These are phyloP conservation scores for Rhinolophus ferrumequinum DNA, from an alignment of 2,113 vertebrate species.

Conservation along the genomic window DNA sequence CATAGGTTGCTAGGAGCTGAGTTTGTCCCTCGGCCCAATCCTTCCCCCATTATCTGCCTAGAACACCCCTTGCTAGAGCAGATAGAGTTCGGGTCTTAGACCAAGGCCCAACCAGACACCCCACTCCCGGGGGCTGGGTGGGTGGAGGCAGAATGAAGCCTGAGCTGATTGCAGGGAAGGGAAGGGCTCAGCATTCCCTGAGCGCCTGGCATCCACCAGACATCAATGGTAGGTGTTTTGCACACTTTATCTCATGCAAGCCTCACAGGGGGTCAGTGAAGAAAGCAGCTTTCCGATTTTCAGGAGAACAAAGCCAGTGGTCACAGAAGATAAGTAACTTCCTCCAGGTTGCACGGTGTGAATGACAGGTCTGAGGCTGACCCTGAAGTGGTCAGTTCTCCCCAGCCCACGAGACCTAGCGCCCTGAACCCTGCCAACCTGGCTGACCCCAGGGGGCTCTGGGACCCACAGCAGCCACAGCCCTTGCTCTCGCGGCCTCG, in stretches of 20 bases:
- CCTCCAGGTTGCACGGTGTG: background rate
- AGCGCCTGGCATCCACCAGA: background rate
- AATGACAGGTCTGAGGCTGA: background rate
- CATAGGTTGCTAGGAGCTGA: background rate
- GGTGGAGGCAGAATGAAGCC: background rate
- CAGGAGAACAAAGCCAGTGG: background rate
- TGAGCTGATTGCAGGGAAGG: background rate
- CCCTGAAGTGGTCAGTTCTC: background rate
- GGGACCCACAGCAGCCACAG: background rate
- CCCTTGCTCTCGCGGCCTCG: background rate
- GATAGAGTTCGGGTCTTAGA: background rate
- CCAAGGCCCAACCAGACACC: background rate
- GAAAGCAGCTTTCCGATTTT: background rate
- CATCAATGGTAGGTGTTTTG: accelerated
- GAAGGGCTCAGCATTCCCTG: background rate
- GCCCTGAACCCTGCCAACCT: background rate
- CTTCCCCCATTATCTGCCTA: background rate
- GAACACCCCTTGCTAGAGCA: background rate
- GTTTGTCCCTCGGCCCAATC: background rate
- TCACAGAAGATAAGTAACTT: background rate
- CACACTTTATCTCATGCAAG: background rate
- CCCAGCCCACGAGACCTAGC: background rate
- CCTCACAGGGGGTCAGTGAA: background rate
- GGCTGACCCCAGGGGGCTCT: background rate
- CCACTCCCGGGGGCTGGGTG: background rate